phyloP scores from a whole-genome alignment of 2,888 invertebrate genomes.

The Temnothorax rugatulus region DNA sequence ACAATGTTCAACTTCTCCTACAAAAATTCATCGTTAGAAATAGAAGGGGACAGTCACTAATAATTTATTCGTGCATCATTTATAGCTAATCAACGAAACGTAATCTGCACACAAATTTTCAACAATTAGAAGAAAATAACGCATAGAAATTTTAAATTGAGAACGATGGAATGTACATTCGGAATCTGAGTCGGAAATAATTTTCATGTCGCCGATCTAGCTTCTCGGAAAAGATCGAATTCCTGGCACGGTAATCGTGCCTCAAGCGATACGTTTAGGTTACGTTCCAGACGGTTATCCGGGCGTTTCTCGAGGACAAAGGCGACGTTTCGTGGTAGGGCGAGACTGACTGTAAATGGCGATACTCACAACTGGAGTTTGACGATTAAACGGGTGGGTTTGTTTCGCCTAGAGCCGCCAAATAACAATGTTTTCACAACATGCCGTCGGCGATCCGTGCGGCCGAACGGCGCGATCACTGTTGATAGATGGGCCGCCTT shows the following conservation, averaged over 20 bases:
- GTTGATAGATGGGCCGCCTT: background rate
- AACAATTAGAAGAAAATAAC: background rate
- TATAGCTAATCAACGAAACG: background rate
- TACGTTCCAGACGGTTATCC: background rate
- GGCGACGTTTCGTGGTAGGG: background rate
- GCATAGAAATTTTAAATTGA: background rate
- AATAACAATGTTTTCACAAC: constrained; percentile 28
- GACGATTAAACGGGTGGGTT: constrained; percentile 31
- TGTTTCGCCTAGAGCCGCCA: constrained; percentile 41
- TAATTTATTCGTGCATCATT: background rate
- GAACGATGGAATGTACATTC: background rate
- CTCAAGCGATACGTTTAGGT: constrained; percentile 9
- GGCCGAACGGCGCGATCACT: constrained; percentile 56
- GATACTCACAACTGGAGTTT: constrained; percentile 54
- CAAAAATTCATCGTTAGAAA: background rate
- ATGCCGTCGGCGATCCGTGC: constrained; percentile 38
- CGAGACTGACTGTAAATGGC: background rate
- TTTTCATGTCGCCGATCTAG: background rate
- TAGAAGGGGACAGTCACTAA: background rate
- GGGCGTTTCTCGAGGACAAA: background rate
- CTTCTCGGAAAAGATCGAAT: background rate
- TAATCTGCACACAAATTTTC: background rate
- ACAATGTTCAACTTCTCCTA: background rate
- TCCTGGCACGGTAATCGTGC: background rate
- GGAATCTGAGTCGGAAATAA: background rate